Percentiles rank a stretch among this genome's conserved stretches.
Evolutionary conservation across 2,888 invertebrate species (phyloP).

Genomic region (Gerris lacustris): DNA sequence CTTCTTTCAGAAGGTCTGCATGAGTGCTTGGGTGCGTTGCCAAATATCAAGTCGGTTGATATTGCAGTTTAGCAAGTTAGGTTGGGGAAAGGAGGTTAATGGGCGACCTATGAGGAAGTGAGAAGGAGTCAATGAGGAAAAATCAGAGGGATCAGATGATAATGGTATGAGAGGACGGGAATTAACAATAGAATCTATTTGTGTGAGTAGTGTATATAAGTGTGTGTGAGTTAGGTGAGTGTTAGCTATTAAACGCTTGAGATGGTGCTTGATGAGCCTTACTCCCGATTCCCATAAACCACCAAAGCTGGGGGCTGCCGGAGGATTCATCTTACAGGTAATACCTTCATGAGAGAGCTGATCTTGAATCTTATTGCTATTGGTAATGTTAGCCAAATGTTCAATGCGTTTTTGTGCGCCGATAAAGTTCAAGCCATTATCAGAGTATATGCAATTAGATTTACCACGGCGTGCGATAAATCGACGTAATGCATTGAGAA

Average conservation of each 20-base stretch:
- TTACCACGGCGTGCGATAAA: conserved; percentile 30
- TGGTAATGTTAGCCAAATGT: background rate
- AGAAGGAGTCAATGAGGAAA: conserved; percentile 29
- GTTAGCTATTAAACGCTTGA: conserved; percentile 17
- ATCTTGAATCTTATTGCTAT: conserved; percentile 22
- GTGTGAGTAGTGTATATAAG: conserved; percentile 23
- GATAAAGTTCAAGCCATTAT: conserved; percentile 31
- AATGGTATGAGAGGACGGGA: conserved; percentile 28
- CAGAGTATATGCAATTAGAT: conserved; percentile 26
- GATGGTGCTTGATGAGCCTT: conserved; percentile 19
- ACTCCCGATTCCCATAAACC: conserved; percentile 22
- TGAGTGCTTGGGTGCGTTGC: conserved; percentile 10
- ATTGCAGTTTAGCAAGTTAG: conserved; percentile 16
- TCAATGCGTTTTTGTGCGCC: conserved; percentile 23
- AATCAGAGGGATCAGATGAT: conserved; percentile 26
- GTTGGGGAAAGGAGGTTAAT: conserved; percentile 21
- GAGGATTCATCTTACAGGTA: conserved; percentile 28
- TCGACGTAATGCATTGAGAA: conserved; percentile 28
- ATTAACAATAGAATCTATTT: conserved; percentile 31
- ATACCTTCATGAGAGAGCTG: conserved; percentile 19
- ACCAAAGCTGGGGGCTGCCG: conserved; percentile 18
- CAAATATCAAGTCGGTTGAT: conserved; percentile 12
- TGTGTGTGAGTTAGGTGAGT: conserved; percentile 21
- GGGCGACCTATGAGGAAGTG: conserved; percentile 31
- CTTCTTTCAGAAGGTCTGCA: conserved; percentile 16